Percentiles rank a stretch among this genome's conserved stretches.
Evolutionary conservation across 2,888 invertebrate species (phyloP).

Genomic region (Apamea crenata): DNA sequence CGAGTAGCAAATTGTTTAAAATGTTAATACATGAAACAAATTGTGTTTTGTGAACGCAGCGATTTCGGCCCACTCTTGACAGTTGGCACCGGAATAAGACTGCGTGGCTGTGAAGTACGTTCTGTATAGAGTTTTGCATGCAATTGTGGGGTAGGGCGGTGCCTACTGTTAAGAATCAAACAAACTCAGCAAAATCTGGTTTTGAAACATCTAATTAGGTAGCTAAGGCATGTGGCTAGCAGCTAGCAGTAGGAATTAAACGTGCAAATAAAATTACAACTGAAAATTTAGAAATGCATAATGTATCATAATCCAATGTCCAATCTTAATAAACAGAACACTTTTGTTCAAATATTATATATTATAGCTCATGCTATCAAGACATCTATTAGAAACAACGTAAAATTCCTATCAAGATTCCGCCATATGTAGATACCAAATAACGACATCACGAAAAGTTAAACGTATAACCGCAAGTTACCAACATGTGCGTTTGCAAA

Average conservation of each 20-base stretch:
- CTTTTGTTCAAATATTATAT: neutral
- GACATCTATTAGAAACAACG: slow-evolving; percentile 6
- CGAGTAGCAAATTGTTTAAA: slow-evolving; percentile 20
- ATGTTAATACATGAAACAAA: slow-evolving; percentile 6
- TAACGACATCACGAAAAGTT: slow-evolving; percentile 34
- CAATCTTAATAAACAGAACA: neutral
- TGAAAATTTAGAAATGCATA: neutral
- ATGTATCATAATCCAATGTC: neutral
- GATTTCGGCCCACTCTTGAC: slow-evolving; percentile 45
- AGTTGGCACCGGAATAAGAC: slow-evolving; percentile 52
- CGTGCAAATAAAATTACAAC: neutral
- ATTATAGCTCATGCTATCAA: neutral
- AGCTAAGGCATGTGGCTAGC: neutral
- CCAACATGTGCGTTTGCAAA: slow-evolving; percentile 41
- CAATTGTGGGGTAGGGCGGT: slow-evolving; percentile 47
- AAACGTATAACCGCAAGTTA: slow-evolving; percentile 28
- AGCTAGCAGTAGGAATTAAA: neutral
- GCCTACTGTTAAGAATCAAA: neutral
- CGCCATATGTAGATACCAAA: slow-evolving; percentile 14
- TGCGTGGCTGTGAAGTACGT: slow-evolving; percentile 4
- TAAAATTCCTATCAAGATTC: slow-evolving; percentile 1
- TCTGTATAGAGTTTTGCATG: slow-evolving; percentile 21
- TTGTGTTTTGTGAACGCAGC: slow-evolving; percentile 25
- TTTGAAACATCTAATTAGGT: neutral
- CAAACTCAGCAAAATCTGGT: neutral